Percentiles rank a stretch among this genome's conserved stretches.
Conservation (phyloP, 2,797 vertebrate species). For the Phalloptychus januarius region DNA sequence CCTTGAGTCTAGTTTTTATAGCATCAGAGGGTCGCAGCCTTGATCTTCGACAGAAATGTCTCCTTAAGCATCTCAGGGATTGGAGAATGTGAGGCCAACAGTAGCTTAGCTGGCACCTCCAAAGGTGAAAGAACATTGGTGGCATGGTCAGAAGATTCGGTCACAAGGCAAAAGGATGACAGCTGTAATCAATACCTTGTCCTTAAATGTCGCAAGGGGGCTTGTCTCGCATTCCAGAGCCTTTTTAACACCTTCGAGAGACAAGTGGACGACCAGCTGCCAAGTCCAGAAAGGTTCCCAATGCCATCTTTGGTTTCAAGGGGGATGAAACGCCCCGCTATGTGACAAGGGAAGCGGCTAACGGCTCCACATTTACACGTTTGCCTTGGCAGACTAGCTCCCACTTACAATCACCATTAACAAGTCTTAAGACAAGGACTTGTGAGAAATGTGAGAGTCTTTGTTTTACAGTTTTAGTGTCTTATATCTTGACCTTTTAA, state of each 20-base stretch:
- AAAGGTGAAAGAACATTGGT: slow-evolving; percentile 43
- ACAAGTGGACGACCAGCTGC: slow-evolving; percentile 83
- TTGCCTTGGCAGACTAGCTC: slow-evolving; percentile 33
- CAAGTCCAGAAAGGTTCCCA: slow-evolving; percentile 69
- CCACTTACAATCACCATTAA: slow-evolving; percentile 32
- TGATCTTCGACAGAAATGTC: slow-evolving; percentile 1
- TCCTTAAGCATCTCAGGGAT: slow-evolving; percentile 2
- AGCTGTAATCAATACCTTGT: slow-evolving; percentile 76
- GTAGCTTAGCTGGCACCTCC: slow-evolving; percentile 13
- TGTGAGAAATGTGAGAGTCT: slow-evolving; percentile 37
- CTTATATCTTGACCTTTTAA: neutral
- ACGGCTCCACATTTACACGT: slow-evolving; percentile 58
- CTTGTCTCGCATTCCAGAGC: slow-evolving; percentile 78
- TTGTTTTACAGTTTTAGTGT: slow-evolving; percentile 22
- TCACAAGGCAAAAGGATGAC: slow-evolving; percentile 57
- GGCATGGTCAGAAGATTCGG: slow-evolving; percentile 51
- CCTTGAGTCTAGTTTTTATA: neutral
- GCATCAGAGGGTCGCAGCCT: neutral
- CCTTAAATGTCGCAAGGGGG: slow-evolving; percentile 77
- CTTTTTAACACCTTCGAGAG: slow-evolving; percentile 81
- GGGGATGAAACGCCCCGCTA: slow-evolving; percentile 26
- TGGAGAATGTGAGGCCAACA: slow-evolving; percentile 12
- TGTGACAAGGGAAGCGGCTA: slow-evolving; percentile 49
- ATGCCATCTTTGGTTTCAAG: slow-evolving; percentile 77
- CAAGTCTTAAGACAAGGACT: slow-evolving; percentile 36